Evolutionary conservation across 2,113 vertebrate genomes (phyloP), one percentile per base, ranked within the genome.

Genomic region (Craseonycteris thonglongyai): DNA sequence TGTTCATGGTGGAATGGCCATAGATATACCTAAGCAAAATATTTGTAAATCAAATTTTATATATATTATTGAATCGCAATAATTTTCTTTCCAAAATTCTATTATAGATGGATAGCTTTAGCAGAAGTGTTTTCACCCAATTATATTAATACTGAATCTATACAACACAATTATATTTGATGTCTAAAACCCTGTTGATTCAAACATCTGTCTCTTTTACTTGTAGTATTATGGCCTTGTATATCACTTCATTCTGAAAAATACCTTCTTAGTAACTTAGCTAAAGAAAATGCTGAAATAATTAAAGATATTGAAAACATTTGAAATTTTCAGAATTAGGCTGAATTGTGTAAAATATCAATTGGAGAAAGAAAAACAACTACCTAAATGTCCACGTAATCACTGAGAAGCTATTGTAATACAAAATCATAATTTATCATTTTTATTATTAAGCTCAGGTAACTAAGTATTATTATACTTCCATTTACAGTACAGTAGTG

Each of bases 171-270:
- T 75, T 40, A 63, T 5, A 63, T 78, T 78, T 90, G 21, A 59
- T 56, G 13, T 88, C 35, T 93, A 10, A 92, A 38, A 58, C 7
- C 12, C 6, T 71, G 10, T 74, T 89, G 26, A 90, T 90, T 85
- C 56, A 86, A 58, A 22, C 3, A 22, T n/a, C 0, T 63, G 2
- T 42, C 2, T 38, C 26, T 90, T 66, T 69, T 83, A 92, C 2
- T 63, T 90, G 6, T 51, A 81, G 28, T 63, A 3, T 15, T 24
- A 40, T 38, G 2, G 24, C 6, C 4, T 82, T 49, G 3, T 24
- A 16, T 76, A 61, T 51, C n/a, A 68, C 3, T 86, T 86, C 56
- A n/a, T 96, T 84, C 49, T 96, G 68, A 93, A 94, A 83, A 76
- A 82, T 47, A 33, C 18, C 11, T 71, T 93, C 3, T 82, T 61